Evolutionary conservation across 2,888 invertebrate species (phyloP).

Genomic region (Hofmannophila pseudospretella): DNA sequence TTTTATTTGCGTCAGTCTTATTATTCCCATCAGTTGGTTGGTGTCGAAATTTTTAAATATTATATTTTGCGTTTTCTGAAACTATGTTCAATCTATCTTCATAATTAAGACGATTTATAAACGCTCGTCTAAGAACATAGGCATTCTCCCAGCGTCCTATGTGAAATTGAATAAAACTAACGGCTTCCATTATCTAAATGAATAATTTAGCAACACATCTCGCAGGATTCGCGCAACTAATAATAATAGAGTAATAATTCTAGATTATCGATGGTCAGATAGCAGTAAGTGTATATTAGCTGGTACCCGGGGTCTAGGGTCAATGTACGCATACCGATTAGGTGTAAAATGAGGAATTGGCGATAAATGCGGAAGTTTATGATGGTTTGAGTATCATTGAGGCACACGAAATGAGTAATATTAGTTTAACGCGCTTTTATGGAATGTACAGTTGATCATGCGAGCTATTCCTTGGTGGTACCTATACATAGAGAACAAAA

Average conservation of each 20-base stretch:
- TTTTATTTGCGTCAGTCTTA: no score
- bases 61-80: no score
- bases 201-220: conserved; percentile 48
- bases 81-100: no score
- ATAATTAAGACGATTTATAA: no score
- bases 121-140: conserved; percentile 21
- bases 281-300: conserved; percentile 4
- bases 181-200: conserved; percentile 57
- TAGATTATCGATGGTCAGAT: conserved; percentile 26
- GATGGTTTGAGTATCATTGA: neutral
- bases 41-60: no score
- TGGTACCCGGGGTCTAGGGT: neutral
- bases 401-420: neutral
- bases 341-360: conserved; percentile 11
- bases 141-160: conserved; percentile 11
- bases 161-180: conserved; percentile 55
- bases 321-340: conserved; percentile 26
- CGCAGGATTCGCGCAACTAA: conserved; percentile 47
- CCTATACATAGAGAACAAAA: no score
- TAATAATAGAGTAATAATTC: conserved; percentile 50
- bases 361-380: neutral
- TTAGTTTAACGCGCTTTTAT: no score
- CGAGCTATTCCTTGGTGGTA: no score
- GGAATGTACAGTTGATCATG: no score
- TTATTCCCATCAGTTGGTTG: no score